Conservation (phyloP, 2,113 vertebrate species). For the Pitta sordida region DNA sequence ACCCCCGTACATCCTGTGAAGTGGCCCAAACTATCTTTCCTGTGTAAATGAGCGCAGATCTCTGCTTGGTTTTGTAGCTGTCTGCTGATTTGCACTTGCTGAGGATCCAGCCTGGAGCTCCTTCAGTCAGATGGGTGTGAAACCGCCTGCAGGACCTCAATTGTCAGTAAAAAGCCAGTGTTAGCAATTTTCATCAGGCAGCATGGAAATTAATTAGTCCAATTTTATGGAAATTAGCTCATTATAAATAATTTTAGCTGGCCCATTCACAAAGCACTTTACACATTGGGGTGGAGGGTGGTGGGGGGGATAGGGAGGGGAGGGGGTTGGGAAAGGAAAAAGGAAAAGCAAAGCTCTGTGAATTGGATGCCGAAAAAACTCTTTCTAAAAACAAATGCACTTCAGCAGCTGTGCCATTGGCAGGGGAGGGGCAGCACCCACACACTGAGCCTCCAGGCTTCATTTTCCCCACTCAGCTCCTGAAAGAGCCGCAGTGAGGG, state of each 20-base stretch:
- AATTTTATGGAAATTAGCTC: constrained; percentile 74
- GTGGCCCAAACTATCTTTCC: background rate
- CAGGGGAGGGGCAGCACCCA: constrained; percentile 19
- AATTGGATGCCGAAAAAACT: constrained; percentile 49
- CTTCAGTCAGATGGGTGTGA: constrained; percentile 22
- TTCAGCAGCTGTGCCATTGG: constrained; percentile 57
- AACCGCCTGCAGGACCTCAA: constrained; percentile 35
- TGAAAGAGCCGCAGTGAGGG: constrained; percentile 17
- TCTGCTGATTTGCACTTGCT: background rate
- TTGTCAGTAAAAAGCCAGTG: constrained; percentile 62
- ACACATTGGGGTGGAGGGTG: background rate
- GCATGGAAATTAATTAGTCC: constrained; percentile 72
- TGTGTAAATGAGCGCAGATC: background rate
- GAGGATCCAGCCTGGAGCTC: constrained; percentile 51
- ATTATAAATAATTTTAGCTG: constrained; percentile 74
- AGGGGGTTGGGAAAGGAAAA: background rate
- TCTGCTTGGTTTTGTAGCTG: background rate
- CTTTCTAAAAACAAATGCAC: constrained; percentile 53
- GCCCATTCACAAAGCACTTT: constrained; percentile 69
- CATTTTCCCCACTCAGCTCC: background rate
- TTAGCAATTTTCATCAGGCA: constrained; percentile 70
- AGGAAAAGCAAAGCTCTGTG: constrained; percentile 48
- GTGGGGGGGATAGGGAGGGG: background rate
- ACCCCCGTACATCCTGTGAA: background rate
- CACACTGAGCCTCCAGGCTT: constrained; percentile 20